phyloP scores from a whole-genome alignment of 2,888 invertebrate species.

The Linnaemya tessellans region DNA sequence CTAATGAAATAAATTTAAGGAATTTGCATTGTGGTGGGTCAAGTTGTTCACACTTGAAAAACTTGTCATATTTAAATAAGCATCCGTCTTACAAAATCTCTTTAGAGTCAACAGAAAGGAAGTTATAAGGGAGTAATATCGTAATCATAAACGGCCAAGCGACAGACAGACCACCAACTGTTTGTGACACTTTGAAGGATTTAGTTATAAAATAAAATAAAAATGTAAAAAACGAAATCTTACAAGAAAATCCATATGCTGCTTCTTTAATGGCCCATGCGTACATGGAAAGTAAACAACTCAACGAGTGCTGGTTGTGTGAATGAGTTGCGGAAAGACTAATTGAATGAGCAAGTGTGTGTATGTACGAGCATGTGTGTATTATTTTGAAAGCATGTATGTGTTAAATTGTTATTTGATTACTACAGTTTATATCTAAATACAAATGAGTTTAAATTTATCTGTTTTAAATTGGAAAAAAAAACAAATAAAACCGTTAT shows the following conservation, averaged over 20 bases:
- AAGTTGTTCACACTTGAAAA: background rate
- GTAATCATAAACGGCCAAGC: background rate
- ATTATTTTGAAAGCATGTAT: no score
- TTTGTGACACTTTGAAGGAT: constrained; percentile 22
- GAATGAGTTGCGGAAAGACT: background rate
- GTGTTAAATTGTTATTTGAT: no score
- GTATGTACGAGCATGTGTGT: no score
- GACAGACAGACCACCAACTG: constrained; percentile 49
- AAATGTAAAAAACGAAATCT: background rate
- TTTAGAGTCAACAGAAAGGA: constrained; percentile 20
- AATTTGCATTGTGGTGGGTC: background rate
- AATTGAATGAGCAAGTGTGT: background rate
- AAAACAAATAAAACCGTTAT: no score
- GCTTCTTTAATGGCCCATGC: background rate
- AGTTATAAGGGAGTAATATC: constrained; percentile 9
- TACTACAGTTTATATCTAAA: no score
- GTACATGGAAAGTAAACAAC: constrained; percentile 26
- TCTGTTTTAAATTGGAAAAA: background rate
- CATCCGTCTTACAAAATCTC: background rate
- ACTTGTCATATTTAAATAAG: background rate
- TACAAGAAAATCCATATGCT: background rate
- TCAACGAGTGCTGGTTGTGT: background rate
- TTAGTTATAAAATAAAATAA: constrained; percentile 32
- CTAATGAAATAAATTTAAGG: background rate
- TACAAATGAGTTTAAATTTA: background rate